Conservation (phyloP, 2,113 vertebrate species). For the Anolis sagrei region DNA sequence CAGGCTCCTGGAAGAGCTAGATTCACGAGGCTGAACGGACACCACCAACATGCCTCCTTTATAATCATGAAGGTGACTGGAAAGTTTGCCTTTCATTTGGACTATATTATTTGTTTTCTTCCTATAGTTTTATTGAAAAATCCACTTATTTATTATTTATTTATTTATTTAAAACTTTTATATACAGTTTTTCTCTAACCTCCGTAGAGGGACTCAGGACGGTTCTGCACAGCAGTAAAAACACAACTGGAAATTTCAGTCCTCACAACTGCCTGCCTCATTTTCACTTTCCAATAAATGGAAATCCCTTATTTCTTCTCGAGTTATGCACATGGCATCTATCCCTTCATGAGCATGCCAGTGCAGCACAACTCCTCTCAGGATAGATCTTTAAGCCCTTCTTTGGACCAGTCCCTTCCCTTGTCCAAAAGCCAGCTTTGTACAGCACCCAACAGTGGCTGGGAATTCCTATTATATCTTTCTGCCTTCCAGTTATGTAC, state of each 20-base stretch:
- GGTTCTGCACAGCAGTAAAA: not conserved
- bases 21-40: not conserved
- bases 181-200: too few species aligned
- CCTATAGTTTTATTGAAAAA: not conserved
- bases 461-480: not conserved
- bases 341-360: not conserved
- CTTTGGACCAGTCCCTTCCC: too few species aligned
- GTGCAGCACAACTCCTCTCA: not conserved
- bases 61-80: not conserved
- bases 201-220: too few species aligned
- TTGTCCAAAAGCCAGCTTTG: not conserved
- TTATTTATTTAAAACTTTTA: too few species aligned
- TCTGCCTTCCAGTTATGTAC: slow-evolving; percentile 24
- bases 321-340: not conserved
- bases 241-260: too few species aligned
- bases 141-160: too few species aligned
- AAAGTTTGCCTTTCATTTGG: not conserved
- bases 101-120: not conserved
- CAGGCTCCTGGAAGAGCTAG: not conserved
- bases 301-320: not conserved
- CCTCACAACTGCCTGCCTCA: not conserved
- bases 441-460: not conserved
- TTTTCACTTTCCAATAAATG: not conserved
- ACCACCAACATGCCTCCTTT: not conserved
- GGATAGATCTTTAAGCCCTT: fast-evolving